Percentiles rank a stretch among this genome's conserved stretches.
These are phyloP conservation scores for Psephotus haematonotus DNA, from an alignment of 2,113 vertebrate species.

Conservation along the genomic window DNA sequence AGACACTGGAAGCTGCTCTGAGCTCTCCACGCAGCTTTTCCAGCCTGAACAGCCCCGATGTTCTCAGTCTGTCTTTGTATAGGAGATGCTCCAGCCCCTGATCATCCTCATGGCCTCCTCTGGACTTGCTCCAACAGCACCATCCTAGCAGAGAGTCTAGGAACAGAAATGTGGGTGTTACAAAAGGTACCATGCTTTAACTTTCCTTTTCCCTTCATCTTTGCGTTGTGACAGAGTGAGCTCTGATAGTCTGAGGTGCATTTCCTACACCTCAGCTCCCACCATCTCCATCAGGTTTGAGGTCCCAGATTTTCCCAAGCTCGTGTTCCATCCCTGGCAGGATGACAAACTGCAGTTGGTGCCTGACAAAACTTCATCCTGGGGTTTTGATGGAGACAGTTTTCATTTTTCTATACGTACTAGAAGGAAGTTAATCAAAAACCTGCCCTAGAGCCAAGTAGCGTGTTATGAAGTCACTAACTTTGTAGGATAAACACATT, in stretches of 20 bases:
- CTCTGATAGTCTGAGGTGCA: not conserved
- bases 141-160: not conserved
- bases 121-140: not conserved
- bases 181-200: not conserved
- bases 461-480: not conserved
- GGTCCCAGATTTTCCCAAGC: not conserved
- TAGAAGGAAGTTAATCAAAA: not conserved
- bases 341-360: accelerated
- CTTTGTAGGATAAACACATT: not conserved
- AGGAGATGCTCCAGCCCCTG: not conserved
- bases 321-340: not conserved
- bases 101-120: not conserved
- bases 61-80: not conserved
- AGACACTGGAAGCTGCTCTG: not conserved
- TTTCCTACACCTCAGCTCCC: not conserved
- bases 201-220: not conserved
- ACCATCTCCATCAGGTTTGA: not conserved
- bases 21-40: not conserved
- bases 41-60: not conserved
- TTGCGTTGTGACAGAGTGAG: accelerated
- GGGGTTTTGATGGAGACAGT: not conserved
- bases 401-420: not conserved
- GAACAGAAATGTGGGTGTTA: not conserved
- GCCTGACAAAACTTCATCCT: not conserved
- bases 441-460: not conserved